Base-by-base conservation (phyloP, 2,797 vertebrate genomes). In the Enteromius thamalakanensis region DNA sequence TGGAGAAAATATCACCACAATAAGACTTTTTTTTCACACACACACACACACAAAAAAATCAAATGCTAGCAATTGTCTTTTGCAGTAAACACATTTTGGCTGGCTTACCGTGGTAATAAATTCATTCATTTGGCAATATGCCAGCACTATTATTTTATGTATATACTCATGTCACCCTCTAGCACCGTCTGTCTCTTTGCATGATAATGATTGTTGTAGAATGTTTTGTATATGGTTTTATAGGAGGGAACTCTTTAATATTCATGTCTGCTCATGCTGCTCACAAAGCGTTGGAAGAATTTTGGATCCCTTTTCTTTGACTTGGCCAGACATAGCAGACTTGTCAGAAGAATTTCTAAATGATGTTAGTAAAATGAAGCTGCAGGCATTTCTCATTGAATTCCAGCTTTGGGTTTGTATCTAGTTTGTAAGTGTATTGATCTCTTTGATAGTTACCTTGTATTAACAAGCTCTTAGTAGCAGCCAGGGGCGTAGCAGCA, bases 41-140 rank as follows among this genome's bases (percentile, higher is more conserved):
- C 19, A 76, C 19, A 76, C 26, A 77, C 42, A 14, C 29, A 7
- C 2, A 4, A 15, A 64, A 32, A 64, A 8, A 8, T 45, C 5
- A 29, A 78, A 78, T 17, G 5, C 45, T 60, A 26, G 53, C 26
- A 42, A 67, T 79, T 79, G 49, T 65, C 70, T 62, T 75, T 62
- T 34, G 60, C 70, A n/a, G 58, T 75, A 81, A 81, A 81, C 80
- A 65, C 80, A 91, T 91, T 91, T 91, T 85, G 88, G 89, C 89
- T 88, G 91, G 90, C 88, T 91, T 89, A 84, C 88, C 88, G 87
- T 91, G 90, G 93, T 93, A 92, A 90, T 88, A 87, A 89, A 92
- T 89, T 89, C 88, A 91, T 90, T 91, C 15, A 87, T 91, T 85
- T 88, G 90, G 90, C 89, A 89, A 90, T 89, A 91, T 88, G 90